Conservation (phyloP, 2,888 invertebrate genomes). For the Sceliomorpha sp. region DNA sequence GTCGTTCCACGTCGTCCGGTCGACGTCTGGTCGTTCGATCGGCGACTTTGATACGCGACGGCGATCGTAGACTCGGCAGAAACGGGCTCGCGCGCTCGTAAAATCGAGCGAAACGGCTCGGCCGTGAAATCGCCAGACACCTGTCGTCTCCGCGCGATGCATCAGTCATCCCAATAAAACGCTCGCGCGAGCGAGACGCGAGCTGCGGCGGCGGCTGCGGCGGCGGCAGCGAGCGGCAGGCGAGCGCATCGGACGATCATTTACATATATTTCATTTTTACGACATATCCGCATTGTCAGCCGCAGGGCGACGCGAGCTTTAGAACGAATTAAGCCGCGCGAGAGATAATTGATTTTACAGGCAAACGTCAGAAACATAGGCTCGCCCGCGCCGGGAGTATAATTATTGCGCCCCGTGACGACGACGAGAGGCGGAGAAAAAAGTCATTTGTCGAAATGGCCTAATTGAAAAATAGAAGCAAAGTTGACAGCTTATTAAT, state of each 20-base stretch:
- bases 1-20: conserved; percentile 18
- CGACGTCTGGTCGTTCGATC: conserved; percentile 12
- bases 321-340: conserved; percentile 39
- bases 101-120: conserved; percentile 18
- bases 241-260: conserved; percentile 21
- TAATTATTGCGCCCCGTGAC: conserved; percentile 31
- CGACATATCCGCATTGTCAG: conserved; percentile 26
- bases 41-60: conserved; percentile 5
- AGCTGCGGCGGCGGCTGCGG: too few relatives aligned
- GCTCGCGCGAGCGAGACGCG: conserved; percentile 5
- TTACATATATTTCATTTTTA: conserved; percentile 36
- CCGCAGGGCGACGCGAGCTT: conserved; percentile 23
- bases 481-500: conserved; percentile 38
- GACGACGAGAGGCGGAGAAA: conserved; percentile 9
- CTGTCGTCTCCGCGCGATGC: conserved; percentile 20
- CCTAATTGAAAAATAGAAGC: conserved; percentile 36
- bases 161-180: conserved; percentile 29
- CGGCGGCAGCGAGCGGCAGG: conserved; percentile 5
- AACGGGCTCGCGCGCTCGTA: conserved; percentile 1
- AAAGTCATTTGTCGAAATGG: conserved; percentile 23
- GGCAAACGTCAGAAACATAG: conserved; percentile 44
- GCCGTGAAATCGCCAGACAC: conserved; percentile 34
- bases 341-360: conserved; percentile 42
- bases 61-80: conserved; percentile 1
- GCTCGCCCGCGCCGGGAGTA: conserved; percentile 21